phyloP scores from a whole-genome alignment of 2,797 vertebrate genomes.

The Diplodus puntazzo region DNA sequence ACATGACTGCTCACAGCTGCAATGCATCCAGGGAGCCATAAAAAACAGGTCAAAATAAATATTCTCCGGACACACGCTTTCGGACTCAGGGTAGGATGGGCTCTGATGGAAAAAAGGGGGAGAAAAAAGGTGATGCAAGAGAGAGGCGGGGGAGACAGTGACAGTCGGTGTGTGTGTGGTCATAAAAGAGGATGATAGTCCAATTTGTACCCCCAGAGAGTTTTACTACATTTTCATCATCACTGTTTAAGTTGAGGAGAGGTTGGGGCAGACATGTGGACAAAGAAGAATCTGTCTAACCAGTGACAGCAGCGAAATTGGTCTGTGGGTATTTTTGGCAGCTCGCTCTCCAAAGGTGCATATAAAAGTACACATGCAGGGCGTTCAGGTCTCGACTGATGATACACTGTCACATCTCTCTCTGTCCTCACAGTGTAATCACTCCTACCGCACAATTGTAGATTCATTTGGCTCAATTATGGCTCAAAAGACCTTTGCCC shows the following conservation, averaged over 20 bases:
- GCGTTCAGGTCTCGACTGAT: neutral
- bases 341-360: slow-evolving; percentile 23
- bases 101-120: slow-evolving; percentile 39
- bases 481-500: neutral
- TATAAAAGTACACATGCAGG: slow-evolving; percentile 16
- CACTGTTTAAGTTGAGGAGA: slow-evolving; percentile 17
- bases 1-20: slow-evolving; percentile 74
- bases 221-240: slow-evolving; percentile 16
- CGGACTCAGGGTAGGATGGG: slow-evolving; percentile 39
- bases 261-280: slow-evolving; percentile 3
- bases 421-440: neutral
- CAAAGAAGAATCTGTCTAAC: slow-evolving; percentile 40
- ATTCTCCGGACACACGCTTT: slow-evolving; percentile 53
- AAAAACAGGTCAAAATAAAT: slow-evolving; percentile 67
- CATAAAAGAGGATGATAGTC: neutral
- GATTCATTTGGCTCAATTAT: slow-evolving; percentile 10
- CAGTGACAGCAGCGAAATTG: slow-evolving; percentile 19
- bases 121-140: slow-evolving; percentile 3
- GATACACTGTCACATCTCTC: neutral
- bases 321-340: slow-evolving; percentile 28
- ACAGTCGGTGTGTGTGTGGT: neutral
- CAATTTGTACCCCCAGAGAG: slow-evolving; percentile 4
- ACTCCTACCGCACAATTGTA: neutral
- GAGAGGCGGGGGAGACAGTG: neutral
- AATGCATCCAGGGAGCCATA: slow-evolving; percentile 65